A percentile compares a stretch with the other conserved stretches of the same genome.
Conservation (phyloP, 2,797 vertebrate species). For the Pseudochirops corinnae region DNA sequence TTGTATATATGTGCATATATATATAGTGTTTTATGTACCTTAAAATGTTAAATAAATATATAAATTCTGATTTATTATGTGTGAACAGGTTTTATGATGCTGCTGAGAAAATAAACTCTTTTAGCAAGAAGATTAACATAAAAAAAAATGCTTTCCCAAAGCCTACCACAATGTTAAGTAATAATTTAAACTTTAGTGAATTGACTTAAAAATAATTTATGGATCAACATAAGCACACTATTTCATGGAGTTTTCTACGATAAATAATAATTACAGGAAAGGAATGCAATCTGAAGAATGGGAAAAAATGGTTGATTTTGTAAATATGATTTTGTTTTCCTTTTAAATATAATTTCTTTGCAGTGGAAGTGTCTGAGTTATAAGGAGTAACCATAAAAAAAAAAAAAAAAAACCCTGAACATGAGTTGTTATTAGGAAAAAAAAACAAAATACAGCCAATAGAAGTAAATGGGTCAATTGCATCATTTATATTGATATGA, state of each 20-base stretch:
- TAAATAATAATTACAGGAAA: neutral
- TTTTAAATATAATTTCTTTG: slow-evolving; percentile 25
- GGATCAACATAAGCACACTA: neutral
- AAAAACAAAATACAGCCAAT: slow-evolving; percentile 55
- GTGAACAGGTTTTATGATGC: neutral
- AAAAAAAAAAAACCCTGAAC: neutral
- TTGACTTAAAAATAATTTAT: neutral
- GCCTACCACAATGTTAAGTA: neutral
- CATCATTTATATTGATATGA: slow-evolving; percentile 55
- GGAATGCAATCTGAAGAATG: neutral
- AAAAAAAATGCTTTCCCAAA: neutral
- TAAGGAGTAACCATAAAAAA: slow-evolving; percentile 24
- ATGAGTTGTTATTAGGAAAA: neutral
- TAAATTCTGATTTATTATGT: neutral
- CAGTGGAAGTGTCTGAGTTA: slow-evolving; percentile 53
- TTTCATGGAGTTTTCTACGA: neutral
- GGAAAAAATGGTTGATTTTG: neutral
- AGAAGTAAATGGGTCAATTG: slow-evolving; percentile 59
- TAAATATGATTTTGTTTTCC: slow-evolving; percentile 10
- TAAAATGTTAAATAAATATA: neutral
- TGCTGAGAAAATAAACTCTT: neutral
- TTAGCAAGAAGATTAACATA: neutral
- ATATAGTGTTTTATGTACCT: neutral
- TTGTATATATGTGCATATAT: too few species aligned
- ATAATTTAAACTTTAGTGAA: neutral